Conservation (phyloP, 2,888 invertebrate species). For the Pyrrhia umbra region DNA sequence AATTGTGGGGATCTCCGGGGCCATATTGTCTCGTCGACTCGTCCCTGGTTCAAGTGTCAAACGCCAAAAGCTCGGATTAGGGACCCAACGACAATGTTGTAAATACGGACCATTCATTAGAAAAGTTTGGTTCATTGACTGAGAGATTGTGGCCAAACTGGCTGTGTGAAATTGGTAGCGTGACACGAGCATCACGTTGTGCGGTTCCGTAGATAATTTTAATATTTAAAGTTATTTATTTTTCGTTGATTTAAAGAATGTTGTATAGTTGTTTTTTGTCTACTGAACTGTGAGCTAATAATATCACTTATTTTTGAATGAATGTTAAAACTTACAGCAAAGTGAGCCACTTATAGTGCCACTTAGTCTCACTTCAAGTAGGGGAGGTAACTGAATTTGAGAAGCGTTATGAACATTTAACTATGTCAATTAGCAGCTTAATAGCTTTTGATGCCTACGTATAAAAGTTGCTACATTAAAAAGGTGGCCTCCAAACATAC, state of each 20-base stretch:
- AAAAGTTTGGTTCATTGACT: constrained; percentile 53
- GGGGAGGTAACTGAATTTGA: neutral
- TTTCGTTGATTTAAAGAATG: no score
- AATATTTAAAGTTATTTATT: neutral
- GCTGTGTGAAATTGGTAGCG: constrained; percentile 7
- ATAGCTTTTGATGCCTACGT: neutral
- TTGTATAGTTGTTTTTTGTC: no score
- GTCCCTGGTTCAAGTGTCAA: constrained; percentile 78
- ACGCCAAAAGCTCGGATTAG: constrained; percentile 71
- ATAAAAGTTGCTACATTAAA: no score
- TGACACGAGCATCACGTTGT: neutral
- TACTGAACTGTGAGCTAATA: no score
- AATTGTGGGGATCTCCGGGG: constrained; percentile 78
- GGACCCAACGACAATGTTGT: constrained; percentile 49
- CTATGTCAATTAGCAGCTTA: neutral
- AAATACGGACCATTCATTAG: constrained; percentile 52
- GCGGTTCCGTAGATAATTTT: constrained; percentile 1
- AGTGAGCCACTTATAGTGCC: constrained; percentile 5
- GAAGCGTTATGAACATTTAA: neutral
- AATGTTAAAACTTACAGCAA: neutral
- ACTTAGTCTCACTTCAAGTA: neutral
- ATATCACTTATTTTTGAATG: no score
- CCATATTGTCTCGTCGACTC: constrained; percentile 62
- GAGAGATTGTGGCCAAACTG: constrained; percentile 40
- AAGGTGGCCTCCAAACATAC: no score